Conservation (phyloP, 1,140 invertebrate species). For the Zaprionus gabonicus region DNA sequence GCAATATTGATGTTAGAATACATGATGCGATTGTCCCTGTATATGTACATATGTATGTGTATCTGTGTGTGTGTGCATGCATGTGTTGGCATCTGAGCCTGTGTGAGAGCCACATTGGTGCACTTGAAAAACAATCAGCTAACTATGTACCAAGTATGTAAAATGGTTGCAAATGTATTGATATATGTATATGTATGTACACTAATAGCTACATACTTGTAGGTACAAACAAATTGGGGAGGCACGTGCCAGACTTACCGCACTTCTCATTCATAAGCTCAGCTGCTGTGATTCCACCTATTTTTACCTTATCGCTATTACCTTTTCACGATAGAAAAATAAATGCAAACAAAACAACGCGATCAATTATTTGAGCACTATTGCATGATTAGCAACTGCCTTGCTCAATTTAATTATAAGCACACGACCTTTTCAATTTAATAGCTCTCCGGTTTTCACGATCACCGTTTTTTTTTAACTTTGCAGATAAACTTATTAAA, state of each 20-base stretch:
- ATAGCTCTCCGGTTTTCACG: not conserved
- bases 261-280: not conserved
- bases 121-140: not conserved
- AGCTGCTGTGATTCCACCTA: not conserved
- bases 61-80: not conserved
- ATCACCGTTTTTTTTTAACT: not conserved
- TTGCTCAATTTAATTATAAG: not conserved
- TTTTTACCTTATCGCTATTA: no score
- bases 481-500: not conserved
- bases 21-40: constrained; percentile 32
- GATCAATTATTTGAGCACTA: not conserved
- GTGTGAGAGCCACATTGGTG: not conserved
- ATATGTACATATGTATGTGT: not conserved
- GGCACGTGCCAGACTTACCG: not conserved
- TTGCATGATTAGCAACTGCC: not conserved
- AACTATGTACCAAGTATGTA: not conserved
- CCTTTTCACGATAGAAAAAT: no score
- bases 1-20: constrained; percentile 68
- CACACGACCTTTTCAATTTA: not conserved
- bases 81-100: not conserved
- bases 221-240: not conserved
- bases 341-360: not conserved
- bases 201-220: no score
- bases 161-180: no score
- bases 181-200: not conserved